Percentiles rank a stretch among this genome's conserved stretches.
Evolutionary conservation across 2,888 invertebrate genomes (phyloP).

Genomic region (Allophyes oxyacanthae): DNA sequence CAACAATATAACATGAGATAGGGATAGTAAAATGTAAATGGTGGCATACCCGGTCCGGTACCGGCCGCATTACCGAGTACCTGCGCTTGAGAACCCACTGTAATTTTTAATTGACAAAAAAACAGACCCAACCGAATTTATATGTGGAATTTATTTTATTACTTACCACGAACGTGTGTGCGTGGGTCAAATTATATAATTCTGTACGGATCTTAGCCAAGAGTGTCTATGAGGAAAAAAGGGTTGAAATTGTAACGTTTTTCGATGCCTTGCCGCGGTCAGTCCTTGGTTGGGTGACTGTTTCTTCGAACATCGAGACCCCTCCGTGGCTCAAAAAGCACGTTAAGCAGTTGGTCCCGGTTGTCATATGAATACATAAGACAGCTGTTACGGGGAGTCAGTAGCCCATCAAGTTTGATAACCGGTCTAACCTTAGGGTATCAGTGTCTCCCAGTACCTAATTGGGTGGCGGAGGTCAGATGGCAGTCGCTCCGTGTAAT

Average conservation of each 20-base stretch:
- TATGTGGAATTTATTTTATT: conserved; percentile 87
- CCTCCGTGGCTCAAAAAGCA: no score
- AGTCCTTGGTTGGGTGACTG: not conserved
- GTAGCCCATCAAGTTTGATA: no score
- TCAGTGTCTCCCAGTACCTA: no score
- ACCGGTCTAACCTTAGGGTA: no score
- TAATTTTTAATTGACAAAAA: conserved; percentile 89
- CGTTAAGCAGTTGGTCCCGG: no score
- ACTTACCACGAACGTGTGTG: conserved; percentile 69
- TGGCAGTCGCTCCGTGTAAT: no score
- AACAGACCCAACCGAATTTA: conserved; percentile 81
- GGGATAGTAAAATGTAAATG: conserved; percentile 51
- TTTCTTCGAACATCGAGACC: not conserved
- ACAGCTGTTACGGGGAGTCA: no score
- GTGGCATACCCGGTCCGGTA: conserved; percentile 39
- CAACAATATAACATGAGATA: conserved; percentile 45
- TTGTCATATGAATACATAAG: no score
- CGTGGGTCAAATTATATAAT: conserved; percentile 72
- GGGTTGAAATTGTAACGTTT: conserved; percentile 43
- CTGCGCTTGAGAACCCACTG: conserved; percentile 76
- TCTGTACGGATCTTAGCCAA: conserved; percentile 58
- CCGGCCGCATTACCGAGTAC: conserved; percentile 69
- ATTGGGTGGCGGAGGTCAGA: no score
- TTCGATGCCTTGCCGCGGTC: no score
- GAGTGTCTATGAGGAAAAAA: conserved; percentile 51